Percentiles rank a stretch among this genome's conserved stretches.
Evolutionary conservation across 1,140 invertebrate species (phyloP).

Genomic region (Palaemon carinicauda): DNA sequence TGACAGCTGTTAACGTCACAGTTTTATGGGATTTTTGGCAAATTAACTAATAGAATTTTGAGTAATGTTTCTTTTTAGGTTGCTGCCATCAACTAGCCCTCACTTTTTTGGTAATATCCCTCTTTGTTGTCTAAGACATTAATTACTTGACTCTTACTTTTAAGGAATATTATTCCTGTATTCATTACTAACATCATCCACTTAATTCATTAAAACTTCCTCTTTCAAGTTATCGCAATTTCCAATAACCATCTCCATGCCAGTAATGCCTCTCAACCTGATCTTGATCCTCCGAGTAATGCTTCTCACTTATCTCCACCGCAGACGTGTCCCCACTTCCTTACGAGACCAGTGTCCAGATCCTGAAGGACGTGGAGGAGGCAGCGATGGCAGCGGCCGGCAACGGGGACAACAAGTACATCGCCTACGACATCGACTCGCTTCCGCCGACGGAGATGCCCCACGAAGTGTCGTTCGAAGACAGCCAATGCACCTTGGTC

Average conservation of each 20-base stretch:
- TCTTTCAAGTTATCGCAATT: too few relatives aligned
- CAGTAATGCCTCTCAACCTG: too few relatives aligned
- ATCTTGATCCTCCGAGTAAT: too few relatives aligned
- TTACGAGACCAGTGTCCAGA: neutral
- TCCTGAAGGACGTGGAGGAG: neutral
- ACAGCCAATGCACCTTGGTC: conserved; percentile 25
- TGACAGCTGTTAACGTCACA: too few relatives aligned
- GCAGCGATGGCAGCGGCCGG: neutral
- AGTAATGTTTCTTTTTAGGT: too few relatives aligned
- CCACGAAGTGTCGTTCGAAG: neutral
- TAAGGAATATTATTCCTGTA: neutral
- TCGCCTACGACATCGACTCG: neutral
- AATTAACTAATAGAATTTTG: too few relatives aligned
- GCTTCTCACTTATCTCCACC: neutral
- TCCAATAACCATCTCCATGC: neutral
- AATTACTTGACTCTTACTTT: too few relatives aligned
- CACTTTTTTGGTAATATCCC: too few relatives aligned
- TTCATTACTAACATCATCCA: neutral
- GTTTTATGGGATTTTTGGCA: too few relatives aligned
- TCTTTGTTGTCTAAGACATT: too few relatives aligned
- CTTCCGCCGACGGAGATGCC: neutral
- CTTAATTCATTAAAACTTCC: neutral
- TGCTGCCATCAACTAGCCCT: too few relatives aligned
- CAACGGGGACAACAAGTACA: neutral
- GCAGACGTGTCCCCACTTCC: neutral